These are phyloP conservation scores for Monodelphis domestica DNA, from an alignment of 2,797 vertebrate genomes.

Conservation along the genomic window DNA sequence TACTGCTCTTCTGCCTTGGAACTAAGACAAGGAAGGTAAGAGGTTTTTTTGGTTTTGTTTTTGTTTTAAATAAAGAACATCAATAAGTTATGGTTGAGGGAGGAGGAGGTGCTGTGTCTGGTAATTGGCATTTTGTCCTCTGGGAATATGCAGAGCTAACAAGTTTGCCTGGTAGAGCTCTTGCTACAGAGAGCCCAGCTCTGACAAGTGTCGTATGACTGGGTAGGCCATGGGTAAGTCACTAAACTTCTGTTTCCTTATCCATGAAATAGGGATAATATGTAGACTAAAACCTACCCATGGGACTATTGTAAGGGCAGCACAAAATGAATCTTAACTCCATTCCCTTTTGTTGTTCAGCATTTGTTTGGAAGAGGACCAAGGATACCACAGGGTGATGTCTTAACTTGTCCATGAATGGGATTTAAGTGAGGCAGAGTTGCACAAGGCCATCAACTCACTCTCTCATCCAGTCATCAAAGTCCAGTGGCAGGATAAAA, in stretches of 20 bases:
- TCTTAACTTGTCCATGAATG: too few relatives aligned
- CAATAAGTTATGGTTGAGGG: neutral
- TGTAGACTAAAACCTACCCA: neutral
- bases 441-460: too few relatives aligned
- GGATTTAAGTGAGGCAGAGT: too few relatives aligned
- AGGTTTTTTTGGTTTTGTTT: too few relatives aligned
- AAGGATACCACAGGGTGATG: too few relatives aligned
- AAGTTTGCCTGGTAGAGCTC: neutral
- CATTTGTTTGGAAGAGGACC: too few relatives aligned
- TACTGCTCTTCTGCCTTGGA: too few relatives aligned
- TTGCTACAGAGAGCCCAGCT: neutral
- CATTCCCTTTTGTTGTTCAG: too few relatives aligned
- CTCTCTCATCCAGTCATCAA: too few relatives aligned
- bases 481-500: too few relatives aligned
- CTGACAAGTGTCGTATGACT: neutral
- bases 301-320: neutral
- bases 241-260: neutral
- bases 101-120: neutral
- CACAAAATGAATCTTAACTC: neutral
- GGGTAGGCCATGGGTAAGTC: neutral
- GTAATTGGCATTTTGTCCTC: neutral
- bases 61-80: neutral
- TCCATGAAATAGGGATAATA: neutral
- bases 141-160: neutral
- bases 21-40: too few relatives aligned